Percentiles rank a stretch among this genome's conserved stretches.
Conservation (phyloP, 2,888 invertebrate genomes). For the Morinoia aosen region DNA sequence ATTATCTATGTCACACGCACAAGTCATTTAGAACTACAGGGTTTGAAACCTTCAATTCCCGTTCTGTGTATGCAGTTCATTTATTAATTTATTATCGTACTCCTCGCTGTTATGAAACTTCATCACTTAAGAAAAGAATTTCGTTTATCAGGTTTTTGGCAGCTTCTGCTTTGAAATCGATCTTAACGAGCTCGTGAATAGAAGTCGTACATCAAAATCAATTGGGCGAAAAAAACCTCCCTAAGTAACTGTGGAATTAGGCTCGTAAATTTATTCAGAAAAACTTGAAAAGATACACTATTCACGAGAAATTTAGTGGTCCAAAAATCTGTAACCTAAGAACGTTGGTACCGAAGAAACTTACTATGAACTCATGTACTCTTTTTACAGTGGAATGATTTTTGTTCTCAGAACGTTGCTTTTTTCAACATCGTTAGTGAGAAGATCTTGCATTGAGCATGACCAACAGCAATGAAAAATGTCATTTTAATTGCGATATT, state of each 20-base stretch:
- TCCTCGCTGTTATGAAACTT: not conserved
- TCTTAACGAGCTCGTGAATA: not conserved
- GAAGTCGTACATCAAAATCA: not conserved
- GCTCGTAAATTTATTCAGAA: not conserved
- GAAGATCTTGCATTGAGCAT: not conserved
- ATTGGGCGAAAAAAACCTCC: not conserved
- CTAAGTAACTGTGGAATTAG: not conserved
- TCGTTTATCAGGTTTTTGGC: not conserved
- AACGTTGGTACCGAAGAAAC: not conserved
- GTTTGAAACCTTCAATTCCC: not conserved
- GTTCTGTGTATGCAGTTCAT: not conserved
- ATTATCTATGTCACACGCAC: not conserved
- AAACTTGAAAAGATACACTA: not conserved
- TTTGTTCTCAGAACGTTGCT: not conserved
- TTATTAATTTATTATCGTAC: not conserved
- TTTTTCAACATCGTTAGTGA: not conserved
- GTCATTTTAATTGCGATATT: not conserved
- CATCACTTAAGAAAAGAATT: not conserved
- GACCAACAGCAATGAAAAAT: not conserved
- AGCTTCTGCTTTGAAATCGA: not conserved
- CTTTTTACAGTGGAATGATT: not conserved
- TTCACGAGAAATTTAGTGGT: not conserved
- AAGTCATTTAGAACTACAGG: not conserved
- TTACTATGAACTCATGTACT: not conserved
- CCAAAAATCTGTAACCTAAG: not conserved